A percentile compares a stretch with the other conserved stretches of the same genome.
These are phyloP conservation scores for Argya squamiceps DNA, from an alignment of 2,797 vertebrate genomes.

Conservation along the genomic window DNA sequence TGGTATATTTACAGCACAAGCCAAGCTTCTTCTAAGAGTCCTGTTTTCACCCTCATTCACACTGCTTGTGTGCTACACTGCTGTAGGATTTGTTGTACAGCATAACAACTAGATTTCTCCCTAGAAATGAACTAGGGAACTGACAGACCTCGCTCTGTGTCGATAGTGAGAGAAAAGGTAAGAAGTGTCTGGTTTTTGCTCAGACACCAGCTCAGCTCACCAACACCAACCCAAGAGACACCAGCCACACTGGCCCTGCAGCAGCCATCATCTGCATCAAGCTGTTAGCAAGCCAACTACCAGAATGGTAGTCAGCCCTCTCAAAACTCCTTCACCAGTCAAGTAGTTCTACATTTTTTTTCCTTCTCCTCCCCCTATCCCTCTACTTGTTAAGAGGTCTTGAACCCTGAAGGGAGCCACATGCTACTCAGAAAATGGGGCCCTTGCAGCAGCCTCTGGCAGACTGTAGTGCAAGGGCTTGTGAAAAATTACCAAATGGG, in stretches of 20 bases:
- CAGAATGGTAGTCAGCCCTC: background rate
- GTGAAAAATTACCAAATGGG: background rate
- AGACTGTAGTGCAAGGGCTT: background rate
- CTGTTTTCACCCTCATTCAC: background rate
- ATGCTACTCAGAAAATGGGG: background rate
- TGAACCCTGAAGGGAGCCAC: background rate
- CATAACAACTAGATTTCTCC: background rate
- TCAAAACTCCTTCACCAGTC: background rate
- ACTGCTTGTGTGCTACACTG: background rate
- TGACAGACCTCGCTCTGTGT: background rate
- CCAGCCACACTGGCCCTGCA: background rate
- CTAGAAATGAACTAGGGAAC: background rate
- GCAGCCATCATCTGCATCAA: background rate
- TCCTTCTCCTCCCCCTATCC: background rate
- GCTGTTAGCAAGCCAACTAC: background rate
- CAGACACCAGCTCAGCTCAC: background rate
- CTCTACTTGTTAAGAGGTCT: background rate
- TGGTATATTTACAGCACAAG: background rate
- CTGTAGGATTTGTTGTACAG: background rate
- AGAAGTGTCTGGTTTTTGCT: background rate
- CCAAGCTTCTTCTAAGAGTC: background rate
- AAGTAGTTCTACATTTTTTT: background rate
- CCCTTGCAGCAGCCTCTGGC: background rate
- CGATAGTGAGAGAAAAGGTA: background rate
- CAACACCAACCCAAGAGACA: background rate